phyloP scores from a whole-genome alignment of 2,113 vertebrate genomes.

The Asarcornis scutulata region DNA sequence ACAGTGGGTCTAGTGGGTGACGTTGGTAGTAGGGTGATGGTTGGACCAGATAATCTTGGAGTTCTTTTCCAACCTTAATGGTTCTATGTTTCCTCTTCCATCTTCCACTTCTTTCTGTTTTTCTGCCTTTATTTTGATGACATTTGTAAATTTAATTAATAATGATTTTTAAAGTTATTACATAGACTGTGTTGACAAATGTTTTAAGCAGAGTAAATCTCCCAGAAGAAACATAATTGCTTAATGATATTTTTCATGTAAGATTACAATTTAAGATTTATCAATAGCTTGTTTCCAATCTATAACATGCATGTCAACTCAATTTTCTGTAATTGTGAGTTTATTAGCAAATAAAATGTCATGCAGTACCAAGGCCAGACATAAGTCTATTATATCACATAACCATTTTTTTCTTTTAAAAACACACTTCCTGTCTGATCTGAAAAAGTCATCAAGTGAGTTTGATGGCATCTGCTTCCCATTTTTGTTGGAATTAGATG shows the following conservation, averaged over 20 bases:
- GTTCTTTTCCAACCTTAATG: too few relatives aligned
- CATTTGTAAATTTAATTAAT: not conserved
- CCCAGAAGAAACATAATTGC: conserved; percentile 5
- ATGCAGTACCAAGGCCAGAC: not conserved
- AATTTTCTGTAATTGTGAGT: not conserved
- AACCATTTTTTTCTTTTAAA: not conserved
- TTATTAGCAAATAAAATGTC: conserved; percentile 9
- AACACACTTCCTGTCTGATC: not conserved
- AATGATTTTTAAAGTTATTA: conserved; percentile 32
- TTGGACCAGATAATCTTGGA: too few relatives aligned
- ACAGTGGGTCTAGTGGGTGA: too few relatives aligned
- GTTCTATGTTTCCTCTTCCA: not conserved
- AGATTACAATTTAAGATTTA: conserved; percentile 14
- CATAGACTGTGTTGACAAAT: not conserved
- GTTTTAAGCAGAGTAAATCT: not conserved
- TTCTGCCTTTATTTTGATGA: not conserved
- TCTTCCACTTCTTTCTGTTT: not conserved
- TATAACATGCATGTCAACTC: not conserved
- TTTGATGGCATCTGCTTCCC: not conserved
- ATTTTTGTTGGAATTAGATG: not conserved
- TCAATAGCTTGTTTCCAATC: conserved; percentile 19
- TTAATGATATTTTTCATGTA: conserved; percentile 30
- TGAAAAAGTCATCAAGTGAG: conserved; percentile 8
- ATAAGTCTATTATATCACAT: not conserved
- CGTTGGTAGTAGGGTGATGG: too few relatives aligned